A percentile compares a stretch with the other conserved stretches of the same genome.
Evolutionary conservation across 2,888 invertebrate genomes (phyloP).

Genomic region (Tromatobia lineatoria): DNA sequence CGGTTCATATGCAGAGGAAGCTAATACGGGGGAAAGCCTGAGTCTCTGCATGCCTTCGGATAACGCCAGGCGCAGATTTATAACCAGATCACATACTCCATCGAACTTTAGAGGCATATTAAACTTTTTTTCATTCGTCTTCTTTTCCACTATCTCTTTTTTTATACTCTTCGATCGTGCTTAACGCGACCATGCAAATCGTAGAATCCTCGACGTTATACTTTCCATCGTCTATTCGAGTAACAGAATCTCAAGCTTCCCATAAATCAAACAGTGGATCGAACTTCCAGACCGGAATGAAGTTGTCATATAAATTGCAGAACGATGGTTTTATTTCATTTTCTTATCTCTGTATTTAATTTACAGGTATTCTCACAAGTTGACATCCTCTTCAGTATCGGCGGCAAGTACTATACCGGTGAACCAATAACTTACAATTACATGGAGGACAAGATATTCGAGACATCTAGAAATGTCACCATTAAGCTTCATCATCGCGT

Average conservation of each 20-base stretch:
- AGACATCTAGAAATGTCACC: slow-evolving; percentile 92
- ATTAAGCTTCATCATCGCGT: slow-evolving; percentile 93
- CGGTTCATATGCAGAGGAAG: slow-evolving; percentile 52
- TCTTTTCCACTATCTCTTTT: slow-evolving; percentile 24
- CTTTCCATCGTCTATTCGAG: slow-evolving; percentile 3
- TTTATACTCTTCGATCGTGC: slow-evolving; percentile 20
- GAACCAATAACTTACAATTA: slow-evolving; percentile 91
- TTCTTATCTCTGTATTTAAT: slow-evolving; percentile 49
- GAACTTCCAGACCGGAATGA: slow-evolving; percentile 33
- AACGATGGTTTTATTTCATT: slow-evolving; percentile 33
- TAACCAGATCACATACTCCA: slow-evolving; percentile 80
- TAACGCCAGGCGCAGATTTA: slow-evolving; percentile 79
- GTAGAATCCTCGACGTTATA: slow-evolving; percentile 59
- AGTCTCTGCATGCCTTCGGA: slow-evolving; percentile 69
- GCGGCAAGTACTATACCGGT: slow-evolving; percentile 92
- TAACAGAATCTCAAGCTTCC: slow-evolving; percentile 43
- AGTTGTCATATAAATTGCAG: slow-evolving; percentile 38
- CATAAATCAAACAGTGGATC: slow-evolving; percentile 60
- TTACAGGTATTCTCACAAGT: slow-evolving; percentile 92
- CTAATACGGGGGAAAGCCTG: slow-evolving; percentile 57
- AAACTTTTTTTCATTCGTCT: slow-evolving; percentile 72
- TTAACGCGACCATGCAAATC: slow-evolving; percentile 75
- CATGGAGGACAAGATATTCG: slow-evolving; percentile 92
- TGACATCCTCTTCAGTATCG: slow-evolving; percentile 92
- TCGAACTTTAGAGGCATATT: slow-evolving; percentile 80